phyloP scores from a whole-genome alignment of 2,113 vertebrate species.

The Mellivora capensis region DNA sequence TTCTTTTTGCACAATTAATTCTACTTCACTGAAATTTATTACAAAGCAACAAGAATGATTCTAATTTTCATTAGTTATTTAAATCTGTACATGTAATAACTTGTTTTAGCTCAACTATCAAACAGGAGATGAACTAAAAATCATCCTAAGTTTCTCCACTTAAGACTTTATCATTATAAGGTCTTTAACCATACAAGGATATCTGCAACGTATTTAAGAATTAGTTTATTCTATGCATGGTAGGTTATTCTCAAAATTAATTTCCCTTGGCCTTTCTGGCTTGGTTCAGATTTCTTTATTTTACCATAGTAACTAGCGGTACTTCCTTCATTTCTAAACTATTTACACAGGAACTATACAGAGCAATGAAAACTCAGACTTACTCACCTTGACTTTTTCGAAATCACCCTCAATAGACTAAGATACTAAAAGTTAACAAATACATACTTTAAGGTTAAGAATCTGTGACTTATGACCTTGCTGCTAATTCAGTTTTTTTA shows the following conservation, averaged over 20 bases:
- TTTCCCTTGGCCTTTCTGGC: not conserved
- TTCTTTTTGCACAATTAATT: not conserved
- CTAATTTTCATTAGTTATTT: not conserved
- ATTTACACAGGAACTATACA: not conserved
- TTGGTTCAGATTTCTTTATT: not conserved
- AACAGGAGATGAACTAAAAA: conserved; percentile 21
- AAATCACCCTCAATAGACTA: not conserved
- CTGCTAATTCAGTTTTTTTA: not conserved
- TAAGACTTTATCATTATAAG: not conserved
- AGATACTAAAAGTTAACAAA: not conserved
- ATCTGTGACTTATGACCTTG: not conserved
- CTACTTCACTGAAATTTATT: not conserved
- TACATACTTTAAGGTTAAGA: not conserved
- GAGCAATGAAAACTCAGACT: not conserved
- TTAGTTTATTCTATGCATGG: not conserved
- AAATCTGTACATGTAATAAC: not conserved
- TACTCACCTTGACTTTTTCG: not conserved
- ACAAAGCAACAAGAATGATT: conserved; percentile 30
- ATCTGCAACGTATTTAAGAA: not conserved
- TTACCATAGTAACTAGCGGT: not conserved
- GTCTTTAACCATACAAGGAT: not conserved
- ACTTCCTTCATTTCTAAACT: conserved; percentile 11
- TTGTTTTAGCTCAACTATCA: conserved; percentile 20
- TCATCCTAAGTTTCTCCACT: not conserved
- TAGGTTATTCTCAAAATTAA: conserved; percentile 27